Conservation (phyloP, 2,888 invertebrate genomes). For the Eristalis intricaria region DNA sequence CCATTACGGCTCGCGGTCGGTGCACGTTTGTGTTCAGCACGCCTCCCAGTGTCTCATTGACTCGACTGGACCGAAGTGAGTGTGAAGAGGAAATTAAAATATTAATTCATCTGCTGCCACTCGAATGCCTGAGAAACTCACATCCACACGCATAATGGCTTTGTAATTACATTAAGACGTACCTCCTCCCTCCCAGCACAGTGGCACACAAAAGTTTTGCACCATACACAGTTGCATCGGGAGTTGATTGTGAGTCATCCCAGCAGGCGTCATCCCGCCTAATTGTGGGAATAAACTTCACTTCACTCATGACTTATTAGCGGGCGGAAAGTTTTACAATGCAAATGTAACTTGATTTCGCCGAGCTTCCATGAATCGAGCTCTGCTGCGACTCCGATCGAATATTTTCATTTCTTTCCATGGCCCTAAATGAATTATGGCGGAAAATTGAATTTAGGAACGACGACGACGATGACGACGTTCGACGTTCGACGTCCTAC, state of each 20-base stretch:
- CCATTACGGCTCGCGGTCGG: neutral
- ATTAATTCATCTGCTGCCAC: slow-evolving; percentile 34
- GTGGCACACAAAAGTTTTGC: neutral
- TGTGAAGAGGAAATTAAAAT: slow-evolving; percentile 19
- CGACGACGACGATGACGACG: slow-evolving; percentile 15
- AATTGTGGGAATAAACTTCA: neutral
- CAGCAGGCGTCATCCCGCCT: neutral
- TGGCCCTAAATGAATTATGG: slow-evolving; percentile 72
- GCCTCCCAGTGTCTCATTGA: slow-evolving; percentile 3
- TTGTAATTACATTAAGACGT: slow-evolving; percentile 12
- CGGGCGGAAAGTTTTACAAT: neutral
- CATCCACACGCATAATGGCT: slow-evolving; percentile 7
- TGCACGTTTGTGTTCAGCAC: neutral
- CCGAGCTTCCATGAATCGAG: neutral
- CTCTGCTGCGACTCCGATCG: slow-evolving; percentile 55
- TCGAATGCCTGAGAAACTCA: neutral
- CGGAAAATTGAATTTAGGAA: slow-evolving; percentile 73
- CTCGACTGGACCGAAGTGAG: neutral
- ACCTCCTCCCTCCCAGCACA: neutral
- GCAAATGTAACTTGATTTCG: neutral
- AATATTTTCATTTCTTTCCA: slow-evolving; percentile 43
- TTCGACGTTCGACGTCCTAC: slow-evolving; percentile 2
- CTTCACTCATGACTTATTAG: neutral
- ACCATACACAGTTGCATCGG: neutral
- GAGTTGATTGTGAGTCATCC: neutral